These are phyloP conservation scores for Carapus acus DNA, from an alignment of 2,797 vertebrate genomes.

Conservation along the genomic window DNA sequence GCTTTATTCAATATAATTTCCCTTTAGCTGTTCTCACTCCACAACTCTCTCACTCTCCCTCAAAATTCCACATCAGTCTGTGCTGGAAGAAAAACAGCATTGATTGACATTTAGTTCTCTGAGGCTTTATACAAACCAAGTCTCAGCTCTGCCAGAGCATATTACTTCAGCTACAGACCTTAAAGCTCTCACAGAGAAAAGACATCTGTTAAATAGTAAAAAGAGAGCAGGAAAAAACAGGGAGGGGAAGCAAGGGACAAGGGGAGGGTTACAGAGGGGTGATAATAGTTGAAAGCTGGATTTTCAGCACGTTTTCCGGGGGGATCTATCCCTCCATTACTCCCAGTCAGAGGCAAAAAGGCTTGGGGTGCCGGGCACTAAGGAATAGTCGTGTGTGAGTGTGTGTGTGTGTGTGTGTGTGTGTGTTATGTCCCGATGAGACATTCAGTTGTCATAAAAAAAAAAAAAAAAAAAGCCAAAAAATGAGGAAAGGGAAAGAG, in stretches of 20 bases:
- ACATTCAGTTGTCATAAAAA: slow-evolving; percentile 25
- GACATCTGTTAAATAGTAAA: slow-evolving; percentile 60
- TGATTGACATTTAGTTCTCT: slow-evolving; percentile 73
- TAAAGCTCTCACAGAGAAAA: slow-evolving; percentile 58
- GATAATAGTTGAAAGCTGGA: slow-evolving; percentile 59
- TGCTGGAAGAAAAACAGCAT: slow-evolving; percentile 65
- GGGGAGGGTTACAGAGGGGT: slow-evolving; percentile 50
- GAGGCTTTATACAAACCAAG: slow-evolving; percentile 64
- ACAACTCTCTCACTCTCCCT: slow-evolving; percentile 58
- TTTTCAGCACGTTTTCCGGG: slow-evolving; percentile 56
- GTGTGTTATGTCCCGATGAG: slow-evolving; percentile 22
- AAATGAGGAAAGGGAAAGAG: slow-evolving; percentile 13
- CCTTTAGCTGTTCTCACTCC: slow-evolving; percentile 43
- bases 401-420: no score
- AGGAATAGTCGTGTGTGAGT: slow-evolving; percentile 33
- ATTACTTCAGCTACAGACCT: slow-evolving; percentile 68
- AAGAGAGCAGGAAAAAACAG: slow-evolving; percentile 27
- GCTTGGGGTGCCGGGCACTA: slow-evolving; percentile 14
- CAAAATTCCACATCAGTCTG: slow-evolving; percentile 68
- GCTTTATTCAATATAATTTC: slow-evolving; percentile 29
- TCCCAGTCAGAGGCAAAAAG: slow-evolving; percentile 28
- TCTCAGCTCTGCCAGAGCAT: slow-evolving; percentile 59
- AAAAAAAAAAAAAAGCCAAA: slow-evolving; percentile 1
- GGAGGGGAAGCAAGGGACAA: slow-evolving; percentile 39
- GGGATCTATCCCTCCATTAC: slow-evolving; percentile 44